Base-by-base conservation (phyloP, 2,797 vertebrate species). In the Parotocinclus haroldoi region DNA sequence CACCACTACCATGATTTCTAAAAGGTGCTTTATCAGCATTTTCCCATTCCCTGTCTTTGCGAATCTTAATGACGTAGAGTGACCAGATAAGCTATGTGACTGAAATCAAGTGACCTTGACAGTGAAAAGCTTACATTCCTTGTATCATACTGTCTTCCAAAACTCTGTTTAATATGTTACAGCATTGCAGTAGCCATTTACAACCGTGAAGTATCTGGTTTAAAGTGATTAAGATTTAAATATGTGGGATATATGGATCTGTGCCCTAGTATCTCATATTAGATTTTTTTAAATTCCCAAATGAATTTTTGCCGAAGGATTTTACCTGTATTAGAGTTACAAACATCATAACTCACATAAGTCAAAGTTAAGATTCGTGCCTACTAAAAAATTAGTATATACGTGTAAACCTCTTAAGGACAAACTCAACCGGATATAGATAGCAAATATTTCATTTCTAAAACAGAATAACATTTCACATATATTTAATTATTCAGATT, bases 41-140 rank as follows among this genome's bases (percentile, higher is more conserved):
- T 74, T 74, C 42, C 57, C 12, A 55, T n/a, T 62, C 38, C 58
- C 61, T 85, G 88, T 88, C 86, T 84, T 68, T 70, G 76, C 72
- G 79, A 81, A 87, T 88, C 86, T 86, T 86, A 88, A 87, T 88
- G 84, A 80, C 78, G 63, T 73, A 74, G 82, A 79, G 80, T 75
- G 64, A 10, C 78, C 76, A 13, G 27, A 79, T 71, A 63, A 80
- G 76, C 78, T 75, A 74, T 70, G 57, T 4, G 64, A 40, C 69
- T 76, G 78, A 68, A 69, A 68, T 40, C 39, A 14, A 71, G 66
- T 82, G 83, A 86, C 82, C 84, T 84, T 84, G 85, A 63, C 75
- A 72, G 70, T 66, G 13, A 59, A 7, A 58, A 65, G 68, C 57
- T 48, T 37, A 42, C 17, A 40, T 17, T 10, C 12, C 9, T 14